Conservation (phyloP, 2,888 invertebrate genomes). For the Archaeoteleia sp. region DNA sequence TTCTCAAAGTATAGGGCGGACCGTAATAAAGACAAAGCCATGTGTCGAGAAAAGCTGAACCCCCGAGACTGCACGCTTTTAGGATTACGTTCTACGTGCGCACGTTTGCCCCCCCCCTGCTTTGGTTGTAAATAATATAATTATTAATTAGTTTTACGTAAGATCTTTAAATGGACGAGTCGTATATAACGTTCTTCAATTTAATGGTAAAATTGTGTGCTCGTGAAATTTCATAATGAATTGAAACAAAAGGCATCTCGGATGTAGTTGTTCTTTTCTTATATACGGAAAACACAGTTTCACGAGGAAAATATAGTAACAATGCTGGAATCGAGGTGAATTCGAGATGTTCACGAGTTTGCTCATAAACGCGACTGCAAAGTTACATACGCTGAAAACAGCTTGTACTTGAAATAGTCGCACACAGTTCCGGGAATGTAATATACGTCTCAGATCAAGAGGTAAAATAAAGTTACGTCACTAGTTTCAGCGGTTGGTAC, state of each 20-base stretch:
- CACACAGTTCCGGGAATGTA: slow-evolving; percentile 32
- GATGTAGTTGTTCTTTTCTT: slow-evolving; percentile 13
- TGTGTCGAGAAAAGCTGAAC: too few relatives aligned
- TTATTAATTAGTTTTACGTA: too few relatives aligned
- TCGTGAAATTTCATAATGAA: too few relatives aligned
- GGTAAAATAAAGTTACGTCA: slow-evolving; percentile 28
- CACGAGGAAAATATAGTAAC: slow-evolving; percentile 18
- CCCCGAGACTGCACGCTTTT: too few relatives aligned
- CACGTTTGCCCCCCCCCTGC: too few relatives aligned
- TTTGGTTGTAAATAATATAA: too few relatives aligned
- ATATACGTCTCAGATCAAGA: slow-evolving; percentile 39
- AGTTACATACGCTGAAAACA: slow-evolving; percentile 43
- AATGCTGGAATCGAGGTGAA: slow-evolving; percentile 25
- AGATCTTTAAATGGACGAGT: too few relatives aligned
- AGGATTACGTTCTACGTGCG: too few relatives aligned
- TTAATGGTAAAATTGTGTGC: too few relatives aligned
- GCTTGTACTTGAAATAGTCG: slow-evolving; percentile 38
- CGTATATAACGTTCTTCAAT: too few relatives aligned
- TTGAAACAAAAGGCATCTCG: slow-evolving; percentile 17
- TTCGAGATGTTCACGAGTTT: slow-evolving; percentile 43
- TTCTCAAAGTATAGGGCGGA: too few relatives aligned
- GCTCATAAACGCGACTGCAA: slow-evolving; percentile 44
- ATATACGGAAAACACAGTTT: slow-evolving; percentile 9
- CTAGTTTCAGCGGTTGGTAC: slow-evolving; percentile 7
- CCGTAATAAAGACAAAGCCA: too few relatives aligned